Percentiles rank a stretch among this genome's conserved stretches.
Evolutionary conservation across 2,888 invertebrate genomes (phyloP).

Genomic region (Drosophila multiciliata): DNA sequence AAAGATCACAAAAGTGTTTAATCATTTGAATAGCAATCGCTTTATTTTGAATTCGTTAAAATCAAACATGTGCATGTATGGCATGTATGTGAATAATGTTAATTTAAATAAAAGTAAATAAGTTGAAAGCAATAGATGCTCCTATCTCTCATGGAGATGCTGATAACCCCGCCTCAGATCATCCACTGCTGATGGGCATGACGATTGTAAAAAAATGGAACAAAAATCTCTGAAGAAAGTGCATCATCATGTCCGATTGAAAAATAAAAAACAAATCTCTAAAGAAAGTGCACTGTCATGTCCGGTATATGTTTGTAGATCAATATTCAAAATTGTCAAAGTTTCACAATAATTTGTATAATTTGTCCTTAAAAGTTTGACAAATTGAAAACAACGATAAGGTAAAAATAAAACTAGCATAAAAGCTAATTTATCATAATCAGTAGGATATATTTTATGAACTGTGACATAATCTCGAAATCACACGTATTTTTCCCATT

Average conservation of each 20-base stretch:
- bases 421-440: constrained; percentile 10
- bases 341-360: background rate
- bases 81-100: background rate
- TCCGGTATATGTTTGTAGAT: constrained; percentile 37
- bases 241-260: constrained; percentile 51
- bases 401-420: background rate
- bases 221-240: constrained; percentile 22
- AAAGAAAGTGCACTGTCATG: constrained; percentile 51
- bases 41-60: constrained; percentile 17
- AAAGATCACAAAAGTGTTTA: constrained; percentile 45
- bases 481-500: background rate
- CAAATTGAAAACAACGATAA: background rate
- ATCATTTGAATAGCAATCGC: constrained; percentile 55
- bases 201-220: constrained; percentile 1
- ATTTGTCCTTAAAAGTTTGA: background rate
- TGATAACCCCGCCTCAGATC: constrained; percentile 46
- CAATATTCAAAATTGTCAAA: background rate
- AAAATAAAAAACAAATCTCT: background rate
- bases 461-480: constrained; percentile 4
- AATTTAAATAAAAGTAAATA: constrained; percentile 12
- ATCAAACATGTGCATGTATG: background rate
- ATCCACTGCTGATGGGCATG: constrained; percentile 25
- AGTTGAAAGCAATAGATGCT: constrained; percentile 16
- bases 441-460: constrained; percentile 16
- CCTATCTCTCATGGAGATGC: constrained; percentile 18